phyloP scores from a whole-genome alignment of 2,888 invertebrate species.

The Epinotia nisella region DNA sequence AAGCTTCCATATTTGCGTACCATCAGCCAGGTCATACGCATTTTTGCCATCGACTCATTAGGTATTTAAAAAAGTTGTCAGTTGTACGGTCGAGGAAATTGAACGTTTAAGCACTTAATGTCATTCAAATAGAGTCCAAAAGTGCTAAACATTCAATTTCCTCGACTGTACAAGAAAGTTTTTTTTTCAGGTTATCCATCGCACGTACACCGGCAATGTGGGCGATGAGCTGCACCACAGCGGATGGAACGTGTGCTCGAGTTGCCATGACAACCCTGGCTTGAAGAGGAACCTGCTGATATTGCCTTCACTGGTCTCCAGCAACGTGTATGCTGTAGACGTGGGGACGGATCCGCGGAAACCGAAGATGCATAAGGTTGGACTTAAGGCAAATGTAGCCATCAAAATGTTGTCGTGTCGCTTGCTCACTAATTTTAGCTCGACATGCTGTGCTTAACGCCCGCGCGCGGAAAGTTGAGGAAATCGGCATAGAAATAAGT shows the following conservation, averaged over 20 bases:
- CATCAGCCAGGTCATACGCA: too few relatives aligned
- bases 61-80: neutral
- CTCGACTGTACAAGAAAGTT: too few relatives aligned
- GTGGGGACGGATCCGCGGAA: slow-evolving; percentile 88
- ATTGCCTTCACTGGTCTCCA: slow-evolving; percentile 91
- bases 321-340: slow-evolving; percentile 94
- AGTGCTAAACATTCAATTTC: too few relatives aligned
- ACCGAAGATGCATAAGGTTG: slow-evolving; percentile 90
- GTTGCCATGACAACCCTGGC: slow-evolving; percentile 88
- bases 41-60: neutral
- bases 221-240: slow-evolving; percentile 97
- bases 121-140: too few relatives aligned
- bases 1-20: too few relatives aligned
- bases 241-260: slow-evolving; percentile 99
- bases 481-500: too few relatives aligned
- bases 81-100: neutral
- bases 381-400: neutral
- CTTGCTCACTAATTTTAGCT: too few relatives aligned
- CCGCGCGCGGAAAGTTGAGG: too few relatives aligned
- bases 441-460: too few relatives aligned
- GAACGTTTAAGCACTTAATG: too few relatives aligned
- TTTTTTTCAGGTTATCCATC: slow-evolving; percentile 90
- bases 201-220: slow-evolving; percentile 89
- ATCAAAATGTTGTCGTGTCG: too few relatives aligned
- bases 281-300: slow-evolving; percentile 91